Conservation (phyloP, 2,888 invertebrate species). For the Drosophila picticornis region DNA sequence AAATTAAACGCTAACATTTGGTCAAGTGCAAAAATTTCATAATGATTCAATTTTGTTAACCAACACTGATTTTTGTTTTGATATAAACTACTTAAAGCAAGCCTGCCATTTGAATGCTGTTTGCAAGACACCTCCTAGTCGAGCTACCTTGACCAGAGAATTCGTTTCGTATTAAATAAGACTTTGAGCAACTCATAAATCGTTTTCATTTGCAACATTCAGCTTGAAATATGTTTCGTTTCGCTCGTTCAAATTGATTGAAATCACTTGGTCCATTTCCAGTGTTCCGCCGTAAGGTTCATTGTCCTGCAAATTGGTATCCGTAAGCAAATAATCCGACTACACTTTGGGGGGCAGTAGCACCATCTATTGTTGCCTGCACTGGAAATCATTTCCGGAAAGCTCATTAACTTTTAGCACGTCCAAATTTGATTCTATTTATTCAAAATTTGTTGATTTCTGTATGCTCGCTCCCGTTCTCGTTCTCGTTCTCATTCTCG, state of each 20-base stretch:
- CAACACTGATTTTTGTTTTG: neutral
- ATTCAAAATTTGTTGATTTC: constrained; percentile 45
- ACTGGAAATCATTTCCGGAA: constrained; percentile 68
- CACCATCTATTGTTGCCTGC: constrained; percentile 18
- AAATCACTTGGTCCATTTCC: constrained; percentile 24
- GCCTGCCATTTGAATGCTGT: too few species aligned
- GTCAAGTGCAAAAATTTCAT: neutral
- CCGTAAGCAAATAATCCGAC: constrained; percentile 4
- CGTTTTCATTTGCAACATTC: neutral
- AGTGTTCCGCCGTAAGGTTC: constrained; percentile 37
- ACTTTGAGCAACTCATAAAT: neutral
- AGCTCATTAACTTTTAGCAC: constrained; percentile 69
- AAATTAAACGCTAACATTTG: neutral
- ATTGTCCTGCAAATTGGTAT: constrained; percentile 32
- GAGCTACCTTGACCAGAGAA: neutral
- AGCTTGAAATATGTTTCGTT: neutral
- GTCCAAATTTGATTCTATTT: constrained; percentile 67
- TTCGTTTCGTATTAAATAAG: neutral
- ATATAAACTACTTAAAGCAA: too few species aligned
- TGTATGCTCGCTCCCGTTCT: neutral
- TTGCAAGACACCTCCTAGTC: neutral
- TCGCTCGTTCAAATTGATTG: constrained; percentile 9
- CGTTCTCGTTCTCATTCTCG: neutral
- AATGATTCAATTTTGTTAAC: neutral
- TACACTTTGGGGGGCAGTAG: neutral